Conservation (phyloP, 1,140 invertebrate species). For the Danaus melanippus region DNA sequence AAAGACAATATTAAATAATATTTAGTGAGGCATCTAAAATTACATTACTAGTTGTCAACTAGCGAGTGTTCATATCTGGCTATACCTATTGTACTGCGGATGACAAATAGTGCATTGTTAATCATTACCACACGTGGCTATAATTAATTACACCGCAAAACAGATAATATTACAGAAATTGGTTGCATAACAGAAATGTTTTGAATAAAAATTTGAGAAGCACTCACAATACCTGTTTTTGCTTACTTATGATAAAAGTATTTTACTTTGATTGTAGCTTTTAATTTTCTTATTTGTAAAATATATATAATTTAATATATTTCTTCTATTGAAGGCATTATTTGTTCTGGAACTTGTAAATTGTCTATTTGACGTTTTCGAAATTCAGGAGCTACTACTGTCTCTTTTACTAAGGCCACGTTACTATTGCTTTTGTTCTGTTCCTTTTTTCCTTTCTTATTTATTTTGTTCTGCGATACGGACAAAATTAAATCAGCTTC, state of each 20-base stretch:
- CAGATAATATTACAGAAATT: conserved; percentile 2
- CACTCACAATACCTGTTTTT: too few species aligned
- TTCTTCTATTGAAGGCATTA: conserved; percentile 52
- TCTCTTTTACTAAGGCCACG: conserved; percentile 2
- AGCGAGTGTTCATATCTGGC: too few species aligned
- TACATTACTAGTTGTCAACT: too few species aligned
- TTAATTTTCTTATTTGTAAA: too few species aligned
- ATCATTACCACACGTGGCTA: conserved; percentile 17
- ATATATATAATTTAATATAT: conserved; percentile 21
- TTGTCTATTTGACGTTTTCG: conserved; percentile 35
- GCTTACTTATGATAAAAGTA: too few species aligned
- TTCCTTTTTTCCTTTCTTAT: conserved; percentile 34
- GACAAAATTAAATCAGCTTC: conserved; percentile 35
- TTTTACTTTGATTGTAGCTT: too few species aligned
- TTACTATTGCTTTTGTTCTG: conserved; percentile 12
- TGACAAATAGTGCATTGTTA: neutral
- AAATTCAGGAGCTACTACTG: conserved; percentile 20
- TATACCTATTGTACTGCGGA: too few species aligned
- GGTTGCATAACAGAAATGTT: too few species aligned
- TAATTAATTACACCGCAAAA: conserved; percentile 24
- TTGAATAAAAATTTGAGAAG: too few species aligned
- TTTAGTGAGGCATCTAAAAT: too few species aligned
- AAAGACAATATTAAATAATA: too few species aligned
- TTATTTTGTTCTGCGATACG: conserved; percentile 28
- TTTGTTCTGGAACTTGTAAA: conserved; percentile 36